Base-by-base conservation (phyloP, 2,113 vertebrate genomes). In the Neolamprologus ventralis region DNA sequence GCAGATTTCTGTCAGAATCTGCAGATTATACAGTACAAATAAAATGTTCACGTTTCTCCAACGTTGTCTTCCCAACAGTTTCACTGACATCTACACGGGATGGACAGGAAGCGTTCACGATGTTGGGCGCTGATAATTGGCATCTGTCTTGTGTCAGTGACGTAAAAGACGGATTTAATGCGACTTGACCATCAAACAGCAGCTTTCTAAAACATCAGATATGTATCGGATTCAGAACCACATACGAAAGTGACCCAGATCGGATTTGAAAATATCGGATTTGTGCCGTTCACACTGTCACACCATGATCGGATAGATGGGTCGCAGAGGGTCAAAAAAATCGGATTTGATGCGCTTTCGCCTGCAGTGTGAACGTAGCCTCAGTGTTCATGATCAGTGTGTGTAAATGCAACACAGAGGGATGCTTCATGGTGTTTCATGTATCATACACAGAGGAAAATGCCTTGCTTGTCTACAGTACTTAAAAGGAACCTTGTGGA, bases 251-350 rank as follows among this genome's bases (percentile, higher is more conserved):
- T 23, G 53, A 54, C 53, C 10, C 53, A 54, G n/a, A 0, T 54
- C 2, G 0, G 53, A 23, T 54, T 54, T 54, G 53, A 7, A 54
- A 54, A 54, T 54, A 23, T 54, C 6, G 1, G 6, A 23, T 23
- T 54, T 54, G 53, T 7, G n/a, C 10, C 1, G 53, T 11, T 54
- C n/a, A 54, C 51, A 21, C n/a, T 11, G 51, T 23, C n/a, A 54
- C 0, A 54, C 0, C 53, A 7, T 54, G n/a, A 6, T 53, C 0
- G 0, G 51, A 8, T 17, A n/a, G n/a, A 2, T 23, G 28, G 2
- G 53, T 13, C 11, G 0, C 53, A 55, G 0, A 55, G 53, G 21
- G 11, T 55, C 53, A 55, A 0, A 55, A 13, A 55, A 23, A 3
- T 7, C 6, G 1, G 11, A 23, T 55, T 23, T 23, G 21, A 23